Base-by-base conservation (phyloP, 2,797 vertebrate species). In the Gobionotothen gibberifrons region DNA sequence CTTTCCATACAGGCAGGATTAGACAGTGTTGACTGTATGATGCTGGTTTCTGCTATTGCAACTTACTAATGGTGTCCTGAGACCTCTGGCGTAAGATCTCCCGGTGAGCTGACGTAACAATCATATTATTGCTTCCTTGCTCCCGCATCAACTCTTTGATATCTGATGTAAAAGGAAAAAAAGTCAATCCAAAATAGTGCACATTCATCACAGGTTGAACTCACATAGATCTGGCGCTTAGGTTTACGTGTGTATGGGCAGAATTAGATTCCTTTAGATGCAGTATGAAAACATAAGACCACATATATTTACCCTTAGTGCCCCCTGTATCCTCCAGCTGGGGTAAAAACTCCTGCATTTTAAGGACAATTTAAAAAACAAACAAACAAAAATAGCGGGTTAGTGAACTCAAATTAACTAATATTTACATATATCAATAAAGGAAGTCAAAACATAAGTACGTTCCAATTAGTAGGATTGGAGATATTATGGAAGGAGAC, bases 121-220 rank as follows among this genome's bases (percentile, higher is more conserved):
- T 96, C 84, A 96, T 82, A 36, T 96, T 96, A 89, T 95, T 96
- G 91, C 94, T 95, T 78, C 95, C 95, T 69, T 95, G 96, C 57
- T 95, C 96, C 21, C 90, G 91, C 74, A 96, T 93, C 49, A 97
- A 87, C 59, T 95, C 95, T 91, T 93, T 96, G 84, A 97, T 94
- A 90, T 96, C 96, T 97, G 67, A 51, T 9, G 39, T 72, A 29
- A 67, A 0, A 74, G 62, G 8, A 8, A 78, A 69, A 74, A 15
- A 63, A 15, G 3, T 43, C 26, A 51, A 7, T 55, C 3, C 70
- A 61, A 79, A 51, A 55, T 2, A 1, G 14, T 36, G 32, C 10
- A 72, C 44, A 56, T 12, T 10, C 3, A 66, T 51, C 21, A 51
- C 9, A 22, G 6, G 4, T 16, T 22, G 16, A 67, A 60, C 26